Evolutionary conservation across 2,888 invertebrate species (phyloP).

Genomic region (Coleophora deauratella): DNA sequence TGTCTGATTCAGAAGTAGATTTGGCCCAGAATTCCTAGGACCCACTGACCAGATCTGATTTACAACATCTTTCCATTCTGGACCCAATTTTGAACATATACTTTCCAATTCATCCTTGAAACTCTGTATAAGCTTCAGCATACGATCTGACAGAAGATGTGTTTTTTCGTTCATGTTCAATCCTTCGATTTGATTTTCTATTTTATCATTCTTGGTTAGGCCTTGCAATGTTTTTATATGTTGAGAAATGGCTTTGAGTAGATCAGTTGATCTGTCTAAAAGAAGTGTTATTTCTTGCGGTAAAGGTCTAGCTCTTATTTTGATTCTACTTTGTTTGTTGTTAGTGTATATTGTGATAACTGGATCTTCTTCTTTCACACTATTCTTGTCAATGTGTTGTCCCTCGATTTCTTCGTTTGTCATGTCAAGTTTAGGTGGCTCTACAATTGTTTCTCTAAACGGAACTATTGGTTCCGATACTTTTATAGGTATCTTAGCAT

Average conservation of each 20-base stretch:
- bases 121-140: conserved; percentile 54
- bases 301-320: conserved; percentile 84
- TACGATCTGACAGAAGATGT: conserved; percentile 49
- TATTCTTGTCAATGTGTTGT: conserved; percentile 65
- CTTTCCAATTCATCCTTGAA: conserved; percentile 74
- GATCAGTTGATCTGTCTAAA: conserved; percentile 80
- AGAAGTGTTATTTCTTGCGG: conserved; percentile 80
- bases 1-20: conserved; percentile 89
- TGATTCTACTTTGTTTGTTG: conserved; percentile 81
- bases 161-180: conserved; percentile 40
- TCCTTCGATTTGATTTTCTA: conserved; percentile 42
- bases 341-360: conserved; percentile 77
- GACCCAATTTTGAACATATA: conserved; percentile 75
- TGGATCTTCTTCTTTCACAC: conserved; percentile 63
- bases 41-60: conserved; percentile 93
- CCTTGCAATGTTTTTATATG: conserved; percentile 59
- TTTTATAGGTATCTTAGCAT: conserved; percentile 89
- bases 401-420: conserved; percentile 87
- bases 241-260: conserved; percentile 79
- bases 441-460: conserved; percentile 93
- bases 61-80: conserved; percentile 67
- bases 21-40: conserved; percentile 90
- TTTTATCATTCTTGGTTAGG: conserved; percentile 44
- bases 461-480: conserved; percentile 97
- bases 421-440: conserved; percentile 86